Evolutionary conservation across 2,797 vertebrate genomes (phyloP), one percentile per base, ranked within the genome.

Genomic region (Paratrypauchen microcephalus): DNA sequence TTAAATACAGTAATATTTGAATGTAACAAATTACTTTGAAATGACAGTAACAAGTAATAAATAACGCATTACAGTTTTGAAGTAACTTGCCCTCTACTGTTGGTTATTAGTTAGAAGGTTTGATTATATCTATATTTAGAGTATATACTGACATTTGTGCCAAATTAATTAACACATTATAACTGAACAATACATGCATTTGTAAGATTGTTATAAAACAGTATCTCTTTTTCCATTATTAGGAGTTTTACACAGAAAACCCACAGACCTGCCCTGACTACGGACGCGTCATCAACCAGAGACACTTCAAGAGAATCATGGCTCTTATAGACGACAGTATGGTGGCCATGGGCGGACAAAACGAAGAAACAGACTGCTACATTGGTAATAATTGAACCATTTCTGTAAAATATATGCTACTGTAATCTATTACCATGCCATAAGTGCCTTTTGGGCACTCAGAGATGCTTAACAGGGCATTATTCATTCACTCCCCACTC

Each of bases 181-280:
- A 21, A 9, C 41, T 45, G 12, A 12, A 9, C 7, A 52, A n/a
- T 52, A 21, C 50, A 52, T 52, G 5, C 19, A 52, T 18, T 48
- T 48, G 1, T 21, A 52, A n/a, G 48, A 50, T 13, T 55, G 21
- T 24, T 21, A 1, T 13, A 23, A 23, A 45, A 45, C 18, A 6
- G 11, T 2, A 48, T 18, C 21, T 24, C 21, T 63, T 24, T 45
- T 24, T 26, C n/a, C 6, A 26, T 47, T 72, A 64, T 56, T 66
- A 98, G 97, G 96, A 96, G 4, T 98, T 96, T 88, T 98, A 98
- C 54, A 96, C 97, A 13, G 94, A 95, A 5, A 88, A 97, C 2
- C 88, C 95, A 32, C 94, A 96, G 84, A 91, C 77, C 0, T 99
- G 96, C 75, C 81, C 86, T 0, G 97, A 98, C 81, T 98, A 98